Base-by-base conservation (phyloP, 2,888 invertebrate species). In the Epistrophe eligans region DNA sequence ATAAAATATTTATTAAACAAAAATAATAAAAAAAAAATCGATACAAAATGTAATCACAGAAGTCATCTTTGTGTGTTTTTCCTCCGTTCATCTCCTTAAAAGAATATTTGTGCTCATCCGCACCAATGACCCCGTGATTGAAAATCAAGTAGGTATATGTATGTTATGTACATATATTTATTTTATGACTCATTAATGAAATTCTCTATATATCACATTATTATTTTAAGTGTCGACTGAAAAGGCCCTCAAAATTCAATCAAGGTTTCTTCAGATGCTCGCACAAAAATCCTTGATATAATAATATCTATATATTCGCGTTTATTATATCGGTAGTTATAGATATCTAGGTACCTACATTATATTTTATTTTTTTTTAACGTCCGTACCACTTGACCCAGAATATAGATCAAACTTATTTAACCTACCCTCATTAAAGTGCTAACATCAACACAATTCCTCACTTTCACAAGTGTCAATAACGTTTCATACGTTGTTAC, bases 381-480 rank as follows among this genome's bases (percentile, higher is more conserved):
- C 50, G 50, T 50, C 67, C 55, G 38, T 72, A 13, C 70, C 48
- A 70, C 79, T 84, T 79, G 73, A 84, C 79, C 70, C 55, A 79
- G 57, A 79, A 84, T 70, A 11, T 57, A 73, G 73, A 73, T 71
- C 76, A 77, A 79, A 83, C 87, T 76, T 71, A 83, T 79, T 81
- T 79, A 74, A 72, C 82, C 83, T 76, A 55, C 52, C 62, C 76
- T 79, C 74, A 74, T 76, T 76, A 87, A 83, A 83, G 83, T 83
- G 83, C 83, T 67, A 60, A 79, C 87, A 83, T 83, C 74, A 83
- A 76, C 79, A 87, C 71, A 76, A 79, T 83, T 87, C 76, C 82
- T 79, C 87, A 72, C 79, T 71, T 74, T 71, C 74, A 74, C 81
- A 85, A 85, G 77, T 82, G 85, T 77, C 85, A 82, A 82, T 85